These are phyloP conservation scores for Noctua janthe DNA, from an alignment of 2,888 invertebrate genomes.

Conservation along the genomic window DNA sequence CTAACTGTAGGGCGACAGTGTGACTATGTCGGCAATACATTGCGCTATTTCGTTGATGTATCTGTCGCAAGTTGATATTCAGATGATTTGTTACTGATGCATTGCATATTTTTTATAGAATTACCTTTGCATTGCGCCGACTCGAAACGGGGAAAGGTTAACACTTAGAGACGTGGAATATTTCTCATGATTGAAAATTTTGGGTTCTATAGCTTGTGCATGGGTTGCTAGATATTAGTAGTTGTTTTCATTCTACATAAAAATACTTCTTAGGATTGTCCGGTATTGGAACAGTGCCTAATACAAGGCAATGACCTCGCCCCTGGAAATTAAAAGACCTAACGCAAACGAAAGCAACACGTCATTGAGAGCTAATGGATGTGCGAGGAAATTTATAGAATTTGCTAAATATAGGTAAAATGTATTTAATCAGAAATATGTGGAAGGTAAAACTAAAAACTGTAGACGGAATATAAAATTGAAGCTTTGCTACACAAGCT, in stretches of 20 bases:
- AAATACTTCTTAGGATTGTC: constrained; percentile 34
- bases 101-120: not conserved
- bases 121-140: not conserved
- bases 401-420: constrained; percentile 2
- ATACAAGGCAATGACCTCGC: constrained; percentile 60
- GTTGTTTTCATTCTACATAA: constrained; percentile 21
- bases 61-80: not conserved
- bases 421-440: not conserved
- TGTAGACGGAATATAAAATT: too few species aligned
- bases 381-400: constrained; percentile 16
- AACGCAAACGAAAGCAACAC: constrained; percentile 44
- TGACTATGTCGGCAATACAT: not conserved
- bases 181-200: not conserved
- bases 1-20: not conserved
- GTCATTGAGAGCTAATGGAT: constrained; percentile 35
- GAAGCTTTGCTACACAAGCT: not conserved
- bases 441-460: constrained; percentile 6
- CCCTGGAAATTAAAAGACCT: constrained; percentile 43
- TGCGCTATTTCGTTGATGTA: not conserved
- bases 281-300: constrained; percentile 54
- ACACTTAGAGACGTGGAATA: not conserved
- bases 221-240: constrained; percentile 3
- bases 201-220: not conserved
- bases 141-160: not conserved
- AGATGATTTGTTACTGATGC: not conserved